These are phyloP conservation scores for Drosophila birchii DNA, from an alignment of 2,888 invertebrate species.

Conservation along the genomic window DNA sequence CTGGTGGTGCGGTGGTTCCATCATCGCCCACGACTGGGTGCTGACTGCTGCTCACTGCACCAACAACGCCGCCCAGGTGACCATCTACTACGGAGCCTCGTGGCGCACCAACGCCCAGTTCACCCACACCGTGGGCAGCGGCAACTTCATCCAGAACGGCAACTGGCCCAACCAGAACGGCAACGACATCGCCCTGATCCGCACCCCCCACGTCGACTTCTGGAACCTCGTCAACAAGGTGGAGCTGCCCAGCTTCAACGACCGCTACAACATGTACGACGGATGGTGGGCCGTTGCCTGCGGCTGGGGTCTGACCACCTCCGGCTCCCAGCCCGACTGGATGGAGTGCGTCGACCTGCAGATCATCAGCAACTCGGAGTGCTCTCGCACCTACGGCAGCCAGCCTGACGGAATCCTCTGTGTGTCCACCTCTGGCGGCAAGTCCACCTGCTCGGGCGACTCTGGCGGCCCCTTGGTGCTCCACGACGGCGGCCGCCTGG, in stretches of 20 bases:
- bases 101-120: slow-evolving; percentile 40
- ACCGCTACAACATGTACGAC: slow-evolving; percentile 41
- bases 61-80: slow-evolving; percentile 13
- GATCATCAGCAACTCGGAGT: slow-evolving; percentile 72
- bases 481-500: slow-evolving; percentile 37
- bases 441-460: slow-evolving; percentile 50
- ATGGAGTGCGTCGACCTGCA: slow-evolving; percentile 36
- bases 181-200: slow-evolving; percentile 39
- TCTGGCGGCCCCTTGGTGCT: slow-evolving; percentile 58
- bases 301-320: slow-evolving; percentile 37
- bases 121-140: slow-evolving; percentile 35
- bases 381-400: slow-evolving; percentile 51
- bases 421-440: slow-evolving; percentile 36
- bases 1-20: slow-evolving; percentile 44
- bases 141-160: slow-evolving; percentile 30
- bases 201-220: slow-evolving; percentile 38
- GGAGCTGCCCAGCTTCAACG: slow-evolving; percentile 43
- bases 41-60: slow-evolving; percentile 34
- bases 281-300: slow-evolving; percentile 42
- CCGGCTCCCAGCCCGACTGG: slow-evolving; percentile 34
- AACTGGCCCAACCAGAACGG: slow-evolving; percentile 2
- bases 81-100: slow-evolving; percentile 31
- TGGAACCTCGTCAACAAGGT: slow-evolving; percentile 35
- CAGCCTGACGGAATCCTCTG: slow-evolving; percentile 38
- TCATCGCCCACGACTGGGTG: slow-evolving; percentile 30